phyloP scores from a whole-genome alignment of 2,113 vertebrate genomes.

The Lophius piscatorius region DNA sequence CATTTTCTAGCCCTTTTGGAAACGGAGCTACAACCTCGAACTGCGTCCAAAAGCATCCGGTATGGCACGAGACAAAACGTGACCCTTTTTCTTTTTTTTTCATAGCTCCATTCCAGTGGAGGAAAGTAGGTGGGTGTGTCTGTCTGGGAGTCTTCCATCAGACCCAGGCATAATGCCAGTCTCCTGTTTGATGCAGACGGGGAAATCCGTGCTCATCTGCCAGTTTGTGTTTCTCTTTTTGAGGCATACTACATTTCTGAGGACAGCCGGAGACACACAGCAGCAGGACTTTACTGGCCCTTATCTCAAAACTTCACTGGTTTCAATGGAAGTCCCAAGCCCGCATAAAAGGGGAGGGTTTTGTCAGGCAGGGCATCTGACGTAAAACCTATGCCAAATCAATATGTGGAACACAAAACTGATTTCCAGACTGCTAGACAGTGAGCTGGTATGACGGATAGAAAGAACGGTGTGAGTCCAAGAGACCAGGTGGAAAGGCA shows the following conservation, averaged over 20 bases:
- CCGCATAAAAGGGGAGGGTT: too few species aligned
- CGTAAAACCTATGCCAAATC: too few species aligned
- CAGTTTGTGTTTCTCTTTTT: slow-evolving; percentile 15
- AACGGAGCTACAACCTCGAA: not conserved
- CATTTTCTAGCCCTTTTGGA: not conserved
- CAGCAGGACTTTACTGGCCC: too few species aligned
- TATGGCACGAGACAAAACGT: slow-evolving; percentile 32
- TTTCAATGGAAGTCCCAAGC: too few species aligned
- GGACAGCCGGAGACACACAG: not conserved
- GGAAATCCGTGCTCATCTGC: slow-evolving; percentile 63
- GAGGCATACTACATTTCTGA: slow-evolving; percentile 8
- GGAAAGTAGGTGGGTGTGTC: slow-evolving; percentile 67
- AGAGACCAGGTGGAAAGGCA: too few species aligned
- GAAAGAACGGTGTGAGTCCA: too few species aligned
- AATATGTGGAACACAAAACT: too few species aligned
- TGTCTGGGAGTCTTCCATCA: slow-evolving; percentile 39
- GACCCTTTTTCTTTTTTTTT: slow-evolving; percentile 37
- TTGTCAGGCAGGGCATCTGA: too few species aligned
- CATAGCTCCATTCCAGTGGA: not conserved
- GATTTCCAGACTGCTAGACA: too few species aligned
- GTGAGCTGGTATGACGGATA: too few species aligned
- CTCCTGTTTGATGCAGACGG: slow-evolving; percentile 38
- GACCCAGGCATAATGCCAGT: slow-evolving; percentile 48
- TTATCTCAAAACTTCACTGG: too few species aligned
- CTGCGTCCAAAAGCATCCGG: slow-evolving; percentile 10